Percentiles rank a stretch among this genome's conserved stretches.
Conservation (phyloP, 2,797 vertebrate species). For the Coendou prehensilis region DNA sequence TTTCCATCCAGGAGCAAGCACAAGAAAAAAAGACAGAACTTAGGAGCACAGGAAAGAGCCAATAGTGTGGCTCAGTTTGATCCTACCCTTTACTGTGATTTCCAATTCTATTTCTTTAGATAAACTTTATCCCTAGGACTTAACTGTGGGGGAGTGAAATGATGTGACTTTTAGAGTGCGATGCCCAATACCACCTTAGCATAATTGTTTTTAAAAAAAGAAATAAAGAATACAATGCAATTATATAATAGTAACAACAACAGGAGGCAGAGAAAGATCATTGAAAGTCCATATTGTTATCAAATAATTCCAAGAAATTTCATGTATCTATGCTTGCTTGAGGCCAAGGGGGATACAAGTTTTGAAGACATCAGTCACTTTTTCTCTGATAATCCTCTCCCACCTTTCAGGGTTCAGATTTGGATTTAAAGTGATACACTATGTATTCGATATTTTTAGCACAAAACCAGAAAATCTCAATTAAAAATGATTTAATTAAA, state of each 20-base stretch:
- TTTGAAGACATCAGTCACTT: not conserved
- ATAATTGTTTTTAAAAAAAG: not conserved
- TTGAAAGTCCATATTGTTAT: not conserved
- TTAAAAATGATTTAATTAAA: slow-evolving; percentile 7
- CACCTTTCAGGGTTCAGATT: not conserved
- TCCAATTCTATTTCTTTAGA: rapidly evolving
- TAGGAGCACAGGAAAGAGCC: not conserved
- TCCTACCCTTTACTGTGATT: not conserved
- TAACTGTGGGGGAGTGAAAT: not conserved
- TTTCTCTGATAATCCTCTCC: not conserved
- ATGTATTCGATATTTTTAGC: not conserved
- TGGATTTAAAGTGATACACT: not conserved
- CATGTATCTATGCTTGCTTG: not conserved
- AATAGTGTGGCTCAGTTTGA: not conserved
- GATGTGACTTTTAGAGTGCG: too few species aligned
- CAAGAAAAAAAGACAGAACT: not conserved
- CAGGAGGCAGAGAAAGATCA: not conserved
- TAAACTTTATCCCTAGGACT: not conserved
- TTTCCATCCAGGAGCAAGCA: not conserved
- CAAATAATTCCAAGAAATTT: slow-evolving; percentile 5
- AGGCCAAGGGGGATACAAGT: not conserved
- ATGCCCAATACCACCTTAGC: not conserved
- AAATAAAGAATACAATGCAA: slow-evolving; percentile 2
- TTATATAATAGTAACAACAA: not conserved
- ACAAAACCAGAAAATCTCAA: not conserved